Percentiles rank a stretch among this genome's conserved stretches.
Evolutionary conservation across 2,113 vertebrate species (phyloP).

Genomic region (Sylvilagus bachmani): DNA sequence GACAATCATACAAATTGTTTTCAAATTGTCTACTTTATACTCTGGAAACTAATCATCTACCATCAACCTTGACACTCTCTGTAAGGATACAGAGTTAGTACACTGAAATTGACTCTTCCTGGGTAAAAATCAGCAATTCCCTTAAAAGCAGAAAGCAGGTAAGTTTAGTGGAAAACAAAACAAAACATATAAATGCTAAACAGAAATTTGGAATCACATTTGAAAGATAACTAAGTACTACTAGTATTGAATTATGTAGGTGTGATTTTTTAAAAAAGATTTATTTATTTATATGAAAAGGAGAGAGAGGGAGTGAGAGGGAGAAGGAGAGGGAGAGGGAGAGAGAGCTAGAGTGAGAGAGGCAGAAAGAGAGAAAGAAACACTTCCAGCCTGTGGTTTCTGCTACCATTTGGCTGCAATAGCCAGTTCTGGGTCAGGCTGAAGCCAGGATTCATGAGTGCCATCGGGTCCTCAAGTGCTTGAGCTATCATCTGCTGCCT

Average conservation of each 20-base stretch:
- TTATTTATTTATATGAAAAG: no score
- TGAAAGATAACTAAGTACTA: neutral
- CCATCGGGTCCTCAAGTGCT: no score
- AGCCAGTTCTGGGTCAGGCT: no score
- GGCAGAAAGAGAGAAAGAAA: no score
- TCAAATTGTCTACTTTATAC: slow-evolving; percentile 15
- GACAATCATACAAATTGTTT: neutral
- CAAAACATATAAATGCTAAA: neutral
- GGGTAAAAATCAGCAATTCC: neutral
- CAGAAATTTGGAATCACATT: neutral
- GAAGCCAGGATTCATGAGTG: no score
- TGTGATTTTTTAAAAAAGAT: neutral
- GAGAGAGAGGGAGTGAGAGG: no score
- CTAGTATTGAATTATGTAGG: neutral
- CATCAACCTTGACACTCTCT: no score
- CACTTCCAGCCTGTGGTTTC: no score
- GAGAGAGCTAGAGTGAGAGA: no score
- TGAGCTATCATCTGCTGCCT: no score
- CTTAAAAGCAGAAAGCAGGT: neutral
- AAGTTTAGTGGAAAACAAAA: neutral
- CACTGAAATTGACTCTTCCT: neutral
- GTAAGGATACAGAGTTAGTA: neutral
- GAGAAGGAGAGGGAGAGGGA: no score
- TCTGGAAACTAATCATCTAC: neutral
- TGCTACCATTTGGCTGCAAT: no score